These are phyloP conservation scores for Macropus fuliginosus DNA, from an alignment of 2,797 vertebrate genomes.

Conservation along the genomic window DNA sequence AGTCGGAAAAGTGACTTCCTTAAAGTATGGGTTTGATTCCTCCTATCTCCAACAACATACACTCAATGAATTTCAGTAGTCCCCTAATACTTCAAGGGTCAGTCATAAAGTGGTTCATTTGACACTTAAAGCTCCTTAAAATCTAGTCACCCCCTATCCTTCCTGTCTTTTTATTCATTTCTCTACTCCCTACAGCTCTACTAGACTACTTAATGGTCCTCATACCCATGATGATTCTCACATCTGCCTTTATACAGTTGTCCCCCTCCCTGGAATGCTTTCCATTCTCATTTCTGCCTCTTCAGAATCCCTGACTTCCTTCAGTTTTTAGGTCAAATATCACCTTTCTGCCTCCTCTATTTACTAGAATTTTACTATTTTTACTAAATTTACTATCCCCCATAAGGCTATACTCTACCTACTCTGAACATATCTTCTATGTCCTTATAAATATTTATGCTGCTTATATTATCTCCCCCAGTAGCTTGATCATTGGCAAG, in stretches of 20 bases:
- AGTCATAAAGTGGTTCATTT: not conserved
- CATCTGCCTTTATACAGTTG: not conserved
- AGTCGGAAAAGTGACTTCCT: not conserved
- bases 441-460: not conserved
- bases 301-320: not conserved
- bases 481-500: not conserved
- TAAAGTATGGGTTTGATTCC: not conserved
- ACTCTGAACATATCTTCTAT: not conserved
- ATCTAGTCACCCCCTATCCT: not conserved
- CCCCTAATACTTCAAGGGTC: not conserved
- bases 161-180: not conserved
- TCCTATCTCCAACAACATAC: not conserved
- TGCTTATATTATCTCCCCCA: not conserved
- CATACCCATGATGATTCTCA: not conserved
- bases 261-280: not conserved
- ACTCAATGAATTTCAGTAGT: not conserved
- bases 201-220: not conserved
- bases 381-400: not conserved
- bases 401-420: not conserved
- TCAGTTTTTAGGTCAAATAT: not conserved
- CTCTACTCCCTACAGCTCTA: not conserved
- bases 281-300: not conserved
- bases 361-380: not conserved
- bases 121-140: not conserved
- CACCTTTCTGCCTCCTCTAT: not conserved